Evolutionary conservation across 2,113 vertebrate species (phyloP).

Genomic region (Neolamprologus toae): DNA sequence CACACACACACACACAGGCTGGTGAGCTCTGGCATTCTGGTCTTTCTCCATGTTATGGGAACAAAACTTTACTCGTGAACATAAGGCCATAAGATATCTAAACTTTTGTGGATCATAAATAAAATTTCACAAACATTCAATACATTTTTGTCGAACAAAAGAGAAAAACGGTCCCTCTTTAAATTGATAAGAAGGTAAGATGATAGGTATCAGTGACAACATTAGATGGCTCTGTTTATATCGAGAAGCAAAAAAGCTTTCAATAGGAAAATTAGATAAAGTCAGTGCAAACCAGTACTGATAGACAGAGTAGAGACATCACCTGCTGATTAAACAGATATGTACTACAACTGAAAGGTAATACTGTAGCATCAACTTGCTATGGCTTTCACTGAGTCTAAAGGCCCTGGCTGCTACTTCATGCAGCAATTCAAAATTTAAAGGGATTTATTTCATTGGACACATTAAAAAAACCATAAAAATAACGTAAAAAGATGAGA

Average conservation of each 20-base stretch:
- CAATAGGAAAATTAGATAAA: not conserved
- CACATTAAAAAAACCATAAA: not conserved
- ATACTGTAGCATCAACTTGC: not conserved
- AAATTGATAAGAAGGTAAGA: not conserved
- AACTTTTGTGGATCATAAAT: not conserved
- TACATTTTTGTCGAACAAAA: not conserved
- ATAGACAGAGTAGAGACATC: not conserved
- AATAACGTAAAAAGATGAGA: not conserved
- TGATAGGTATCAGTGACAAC: not conserved
- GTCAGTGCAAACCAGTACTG: not conserved
- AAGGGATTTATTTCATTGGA: not conserved
- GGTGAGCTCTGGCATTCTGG: conserved; percentile 3
- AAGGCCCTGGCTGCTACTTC: not conserved
- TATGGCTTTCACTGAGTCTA: not conserved
- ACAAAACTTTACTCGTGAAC: not conserved
- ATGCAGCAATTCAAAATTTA: not conserved
- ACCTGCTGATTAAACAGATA: not conserved
- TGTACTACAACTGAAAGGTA: not conserved
- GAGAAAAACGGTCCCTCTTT: not conserved
- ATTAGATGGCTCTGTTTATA: not conserved
- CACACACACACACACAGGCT: not conserved
- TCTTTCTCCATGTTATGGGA: conserved; percentile 4
- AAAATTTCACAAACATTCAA: not conserved
- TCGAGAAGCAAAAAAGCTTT: not conserved
- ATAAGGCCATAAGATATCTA: not conserved